Evolutionary conservation across 2,113 vertebrate species (phyloP).

Genomic region (Heteronetta atricapilla): DNA sequence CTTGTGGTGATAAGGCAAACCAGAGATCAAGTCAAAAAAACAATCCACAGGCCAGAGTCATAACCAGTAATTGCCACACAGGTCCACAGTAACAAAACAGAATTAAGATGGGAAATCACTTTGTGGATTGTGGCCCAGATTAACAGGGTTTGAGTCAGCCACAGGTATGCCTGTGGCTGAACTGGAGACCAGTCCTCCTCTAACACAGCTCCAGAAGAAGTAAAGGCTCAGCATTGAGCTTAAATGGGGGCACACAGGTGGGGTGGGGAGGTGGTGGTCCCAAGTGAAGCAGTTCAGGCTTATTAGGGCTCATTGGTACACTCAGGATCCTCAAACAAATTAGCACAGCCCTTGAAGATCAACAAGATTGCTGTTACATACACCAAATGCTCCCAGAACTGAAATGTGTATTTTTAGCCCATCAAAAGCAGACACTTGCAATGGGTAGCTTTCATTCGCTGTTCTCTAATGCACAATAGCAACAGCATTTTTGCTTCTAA

Average conservation of each 20-base stretch:
- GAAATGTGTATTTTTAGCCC: background rate
- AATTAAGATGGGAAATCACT: background rate
- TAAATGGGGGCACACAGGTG: background rate
- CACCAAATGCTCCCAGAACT: background rate
- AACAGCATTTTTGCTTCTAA: background rate
- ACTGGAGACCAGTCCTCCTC: accelerated
- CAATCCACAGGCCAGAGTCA: background rate
- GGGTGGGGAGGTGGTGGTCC: background rate
- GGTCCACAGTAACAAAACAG: background rate
- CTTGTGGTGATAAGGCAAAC: accelerated
- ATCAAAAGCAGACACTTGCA: background rate
- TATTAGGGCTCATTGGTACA: background rate
- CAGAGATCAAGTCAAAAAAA: background rate
- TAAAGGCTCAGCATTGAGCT: accelerated
- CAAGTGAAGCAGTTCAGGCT: background rate
- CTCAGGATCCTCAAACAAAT: background rate
- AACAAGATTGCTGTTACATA: background rate
- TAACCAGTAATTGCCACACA: accelerated
- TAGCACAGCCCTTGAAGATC: background rate
- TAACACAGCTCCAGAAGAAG: accelerated
- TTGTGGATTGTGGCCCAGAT: accelerated
- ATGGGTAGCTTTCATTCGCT: background rate
- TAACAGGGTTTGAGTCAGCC: background rate
- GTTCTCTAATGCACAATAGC: background rate
- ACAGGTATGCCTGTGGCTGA: accelerated